Evolutionary conservation across 2,113 vertebrate genomes (phyloP).

Genomic region (Desmodus rotundus): DNA sequence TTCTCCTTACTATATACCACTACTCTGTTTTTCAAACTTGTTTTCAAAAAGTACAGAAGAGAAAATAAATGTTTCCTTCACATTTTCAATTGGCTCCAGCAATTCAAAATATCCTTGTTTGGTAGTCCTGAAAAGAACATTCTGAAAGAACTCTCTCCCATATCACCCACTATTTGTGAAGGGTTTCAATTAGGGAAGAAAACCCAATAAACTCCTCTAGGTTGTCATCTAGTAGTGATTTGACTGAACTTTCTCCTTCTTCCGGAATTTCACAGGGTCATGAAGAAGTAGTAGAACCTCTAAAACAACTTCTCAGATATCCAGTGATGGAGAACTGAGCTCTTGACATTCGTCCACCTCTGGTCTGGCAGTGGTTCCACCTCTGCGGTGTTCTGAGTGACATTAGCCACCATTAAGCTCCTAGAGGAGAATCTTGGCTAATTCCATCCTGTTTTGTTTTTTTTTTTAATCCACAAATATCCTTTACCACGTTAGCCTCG

Average conservation of each 20-base stretch:
- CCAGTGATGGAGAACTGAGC: slow-evolving; percentile 15
- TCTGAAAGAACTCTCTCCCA: not conserved
- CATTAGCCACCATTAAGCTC: slow-evolving; percentile 16
- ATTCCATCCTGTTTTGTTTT: not conserved
- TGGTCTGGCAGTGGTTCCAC: slow-evolving; percentile 47
- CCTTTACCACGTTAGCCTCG: not conserved
- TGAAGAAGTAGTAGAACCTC: not conserved
- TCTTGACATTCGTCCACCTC: slow-evolving; percentile 48
- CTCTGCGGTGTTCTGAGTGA: not conserved
- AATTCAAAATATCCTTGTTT: not conserved
- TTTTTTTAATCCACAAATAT: fast-evolving
- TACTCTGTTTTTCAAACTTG: not conserved
- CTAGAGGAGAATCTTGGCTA: not conserved
- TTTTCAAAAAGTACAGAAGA: not conserved
- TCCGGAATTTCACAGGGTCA: not conserved
- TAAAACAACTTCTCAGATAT: not conserved
- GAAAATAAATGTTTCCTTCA: not conserved
- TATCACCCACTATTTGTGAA: not conserved
- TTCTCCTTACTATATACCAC: not conserved
- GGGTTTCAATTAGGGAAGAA: not conserved
- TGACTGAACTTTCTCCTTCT: not conserved
- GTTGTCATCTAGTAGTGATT: not conserved
- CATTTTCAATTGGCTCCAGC: not conserved
- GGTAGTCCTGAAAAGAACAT: not conserved
- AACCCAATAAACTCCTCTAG: too few species aligned